Evolutionary conservation across 2,113 vertebrate species (phyloP), one percentile per base, ranked within the genome.

Genomic region (Eretmochelys imbricata): DNA sequence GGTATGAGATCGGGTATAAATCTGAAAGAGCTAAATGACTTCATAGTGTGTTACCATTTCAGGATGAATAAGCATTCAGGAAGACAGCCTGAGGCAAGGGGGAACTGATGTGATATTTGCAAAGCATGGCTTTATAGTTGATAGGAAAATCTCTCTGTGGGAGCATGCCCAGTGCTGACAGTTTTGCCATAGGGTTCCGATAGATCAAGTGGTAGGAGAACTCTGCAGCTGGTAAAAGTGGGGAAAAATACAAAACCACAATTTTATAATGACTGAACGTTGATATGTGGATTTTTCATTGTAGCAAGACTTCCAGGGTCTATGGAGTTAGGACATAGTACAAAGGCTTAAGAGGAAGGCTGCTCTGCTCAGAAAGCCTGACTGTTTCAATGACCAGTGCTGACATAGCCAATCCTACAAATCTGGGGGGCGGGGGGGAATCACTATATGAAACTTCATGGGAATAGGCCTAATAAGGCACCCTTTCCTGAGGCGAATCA

Each of bases 1-100:
- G 94, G 91, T 93, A 94, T 76, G 95, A 96, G 88, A 95, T 92
- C 8, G 4, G 85, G 82, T 93, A 82, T 59, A 88, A 93, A 89
- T 92, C 95, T 97, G 96, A 95, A 88, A 97, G 90, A 92, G 94
- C 55, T 96, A 95, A 96, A 84, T 89, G 94, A 95, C 86, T 96
- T 96, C 94, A 85, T 88, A 94, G 91, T 1, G 17, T 93, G 87
- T 93, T 95, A 91, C 93, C 94, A 85, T 97, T 97, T 96, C 95
- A 91, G 95, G 89, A 96, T 91, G 93, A 97, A 93, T 97, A 95
- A 96, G 54, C 1, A 38, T 85, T 89, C 90, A 80, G 50, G 86
- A 89, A 95, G 92, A 91, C 85, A 94, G 93, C 95, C 96, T 88
- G 90, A 82, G 46, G 94, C 91, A 96, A 95, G 75, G 12, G 82